Base-by-base conservation (phyloP, 2,888 invertebrate genomes). In the Cephus runcator region DNA sequence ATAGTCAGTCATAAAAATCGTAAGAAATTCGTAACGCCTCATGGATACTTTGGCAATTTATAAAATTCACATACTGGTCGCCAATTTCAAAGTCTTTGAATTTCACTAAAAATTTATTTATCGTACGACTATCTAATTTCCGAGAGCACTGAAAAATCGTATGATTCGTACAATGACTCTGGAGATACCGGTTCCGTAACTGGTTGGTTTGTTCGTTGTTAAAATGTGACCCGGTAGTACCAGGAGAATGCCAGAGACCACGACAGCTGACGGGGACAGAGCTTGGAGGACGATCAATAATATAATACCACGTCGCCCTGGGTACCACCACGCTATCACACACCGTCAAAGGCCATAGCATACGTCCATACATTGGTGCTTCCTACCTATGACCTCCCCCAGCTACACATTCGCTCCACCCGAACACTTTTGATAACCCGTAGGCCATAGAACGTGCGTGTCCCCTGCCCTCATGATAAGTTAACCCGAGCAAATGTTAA, bases 231-330 rank as follows among this genome's bases (percentile, higher is more conserved):
- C 84, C 85, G 85, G 85, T 84, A 86, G 86, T 88, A 86, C 83
- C 86, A 88, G 86, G 85, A 86, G 84, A 87, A 88, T 83, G 84
- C 78, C 82, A 83, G 85, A 84, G 85, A 88, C 86, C 84, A 84
- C 86, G 86, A 88, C 86, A 87, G 85, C 86, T 87, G 88, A 89
- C 87, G 86, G 86, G 86, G 85, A 89, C 85, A 85, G 83, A 85
- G 85, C 85, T 83, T 81, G 83, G 82, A 85, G 83, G 83, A 85
- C 88, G 89, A 89, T 89, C 89, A 89, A 89, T 89, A 89, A 88
- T 85, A 88, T 88, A 88, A 89, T 88, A 88, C 86, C 84, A 83
- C 86, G 88, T 87, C 85, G 86, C 87, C 86, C 85, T 79, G 85
- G 87, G 86, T 86, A 86, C 85, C 86, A 87, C 84, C 83, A 77